Conservation (phyloP, 2,113 vertebrate genomes). For the Melanotaenia duboulayi region DNA sequence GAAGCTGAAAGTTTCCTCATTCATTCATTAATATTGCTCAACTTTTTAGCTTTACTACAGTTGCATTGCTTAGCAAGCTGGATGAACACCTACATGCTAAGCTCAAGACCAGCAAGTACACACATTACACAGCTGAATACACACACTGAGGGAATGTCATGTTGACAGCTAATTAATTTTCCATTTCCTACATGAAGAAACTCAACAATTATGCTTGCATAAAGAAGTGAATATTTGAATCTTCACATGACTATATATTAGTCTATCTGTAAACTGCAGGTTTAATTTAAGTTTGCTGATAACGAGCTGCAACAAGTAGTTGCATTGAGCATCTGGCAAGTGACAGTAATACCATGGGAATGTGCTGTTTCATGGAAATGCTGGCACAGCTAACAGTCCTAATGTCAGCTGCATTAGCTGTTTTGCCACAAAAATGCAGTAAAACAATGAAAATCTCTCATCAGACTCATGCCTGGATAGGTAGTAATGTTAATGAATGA, state of each 20-base stretch:
- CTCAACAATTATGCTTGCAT: not conserved
- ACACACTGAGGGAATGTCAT: conserved; percentile 4
- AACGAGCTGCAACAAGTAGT: conserved; percentile 34
- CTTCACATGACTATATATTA: too few species aligned
- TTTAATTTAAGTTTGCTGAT: conserved; percentile 27
- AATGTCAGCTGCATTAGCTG: conserved; percentile 30
- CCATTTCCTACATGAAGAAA: not conserved
- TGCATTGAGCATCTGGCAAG: conserved; percentile 38
- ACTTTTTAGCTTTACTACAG: conserved; percentile 4
- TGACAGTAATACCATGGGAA: conserved; percentile 58
- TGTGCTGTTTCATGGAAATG: conserved; percentile 60
- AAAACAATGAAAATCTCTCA: conserved; percentile 44
- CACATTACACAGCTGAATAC: conserved; percentile 17
- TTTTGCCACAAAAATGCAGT: conserved; percentile 33
- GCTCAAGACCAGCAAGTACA: not conserved
- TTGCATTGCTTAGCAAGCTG: conserved; percentile 11
- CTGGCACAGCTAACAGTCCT: conserved; percentile 3
- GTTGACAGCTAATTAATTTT: conserved; percentile 33
- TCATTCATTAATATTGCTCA: conserved; percentile 20
- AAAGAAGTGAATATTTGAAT: not conserved
- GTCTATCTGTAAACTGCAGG: conserved; percentile 2
- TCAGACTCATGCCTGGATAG: conserved; percentile 4
- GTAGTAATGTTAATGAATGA: conserved; percentile 3
- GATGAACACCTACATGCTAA: conserved; percentile 1
- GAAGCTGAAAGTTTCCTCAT: not conserved